These are phyloP conservation scores for Dysmachus trigonus DNA, from an alignment of 2,888 invertebrate genomes.

Conservation along the genomic window DNA sequence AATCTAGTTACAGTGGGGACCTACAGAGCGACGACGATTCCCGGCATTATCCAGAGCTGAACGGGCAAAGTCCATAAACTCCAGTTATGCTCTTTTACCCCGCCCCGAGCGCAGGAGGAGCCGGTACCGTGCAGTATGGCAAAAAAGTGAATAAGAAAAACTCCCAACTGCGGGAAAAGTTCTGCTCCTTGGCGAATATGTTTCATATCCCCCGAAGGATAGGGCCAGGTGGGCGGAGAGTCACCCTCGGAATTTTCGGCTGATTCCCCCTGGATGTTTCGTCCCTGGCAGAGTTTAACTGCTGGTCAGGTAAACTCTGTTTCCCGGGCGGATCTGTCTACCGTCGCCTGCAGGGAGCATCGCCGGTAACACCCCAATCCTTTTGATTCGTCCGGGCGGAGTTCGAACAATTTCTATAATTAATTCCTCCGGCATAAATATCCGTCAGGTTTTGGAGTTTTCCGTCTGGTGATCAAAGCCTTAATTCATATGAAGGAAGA, in stretches of 20 bases:
- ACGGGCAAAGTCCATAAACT: constrained; percentile 33
- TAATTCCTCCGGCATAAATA: constrained; percentile 20
- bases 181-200: constrained; percentile 37
- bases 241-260: constrained; percentile 17
- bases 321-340: background rate
- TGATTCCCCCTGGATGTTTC: constrained; percentile 39
- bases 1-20: background rate
- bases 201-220: constrained; percentile 14
- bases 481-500: background rate
- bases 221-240: background rate
- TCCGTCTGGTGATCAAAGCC: constrained; percentile 23
- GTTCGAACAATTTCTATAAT: constrained; percentile 37
- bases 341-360: background rate
- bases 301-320: constrained; percentile 20
- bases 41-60: constrained; percentile 22
- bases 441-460: constrained; percentile 8
- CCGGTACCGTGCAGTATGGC: background rate
- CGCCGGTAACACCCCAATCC: background rate
- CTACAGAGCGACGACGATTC: background rate
- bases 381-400: background rate
- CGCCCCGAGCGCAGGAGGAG: background rate
- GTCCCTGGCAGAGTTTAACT: constrained; percentile 31
- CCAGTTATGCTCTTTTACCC: constrained; percentile 1
- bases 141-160: constrained; percentile 14
- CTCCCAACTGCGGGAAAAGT: constrained; percentile 9